Base-by-base conservation (phyloP, 2,113 vertebrate species). In the Gymnogyps californianus region DNA sequence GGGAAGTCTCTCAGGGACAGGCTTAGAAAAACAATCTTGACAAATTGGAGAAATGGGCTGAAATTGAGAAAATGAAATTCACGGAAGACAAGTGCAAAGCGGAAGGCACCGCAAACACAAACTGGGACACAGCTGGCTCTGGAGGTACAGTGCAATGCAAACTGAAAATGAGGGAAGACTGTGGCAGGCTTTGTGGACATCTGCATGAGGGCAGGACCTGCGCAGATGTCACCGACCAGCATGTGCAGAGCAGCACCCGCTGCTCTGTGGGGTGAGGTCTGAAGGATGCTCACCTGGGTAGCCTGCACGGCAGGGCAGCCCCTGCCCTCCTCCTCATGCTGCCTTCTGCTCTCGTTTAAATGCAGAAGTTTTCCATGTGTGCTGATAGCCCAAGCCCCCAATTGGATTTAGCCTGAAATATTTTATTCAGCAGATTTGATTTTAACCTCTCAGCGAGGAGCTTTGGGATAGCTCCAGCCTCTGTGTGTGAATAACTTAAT, bases 221-320 rank as follows among this genome's bases (percentile, higher is more conserved):
- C 1, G 6, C 19, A 25, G 28, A 13, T 2, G 1, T 15, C 3
- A 0, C 44, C 0, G 2, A 21, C 40, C 6, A 1, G 46, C 4
- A 0, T 1, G 9, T 19, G 52, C 21, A 10, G 42, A 54, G 36
- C 26, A 40, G 28, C n/a, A 11, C 11, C 1, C 1, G 16, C 12
- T 44, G 29, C 46, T 38, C 25, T 1, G 0, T 5, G 18, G 13
- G 29, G 19, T 0, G 31, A 16, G 47, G 66, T 17, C 29, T 71
- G 76, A 22, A 47, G 81, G 67, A 70, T 70, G 55, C 34, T 91
- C 64, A 26, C 61, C 65, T 10, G 51, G 59, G 38, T 40, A 79
- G 14, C 44, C 55, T 18, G 21, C 42, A 34, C 1, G 3, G 15
- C 6, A 40, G 67, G 75, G 51, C 85, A 84, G 72, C 40, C 69